Percentiles rank a stretch among this genome's conserved stretches.
phyloP scores from a whole-genome alignment of 92 coral and sea anemone genomes.

The Phenganax subtilis region DNA sequence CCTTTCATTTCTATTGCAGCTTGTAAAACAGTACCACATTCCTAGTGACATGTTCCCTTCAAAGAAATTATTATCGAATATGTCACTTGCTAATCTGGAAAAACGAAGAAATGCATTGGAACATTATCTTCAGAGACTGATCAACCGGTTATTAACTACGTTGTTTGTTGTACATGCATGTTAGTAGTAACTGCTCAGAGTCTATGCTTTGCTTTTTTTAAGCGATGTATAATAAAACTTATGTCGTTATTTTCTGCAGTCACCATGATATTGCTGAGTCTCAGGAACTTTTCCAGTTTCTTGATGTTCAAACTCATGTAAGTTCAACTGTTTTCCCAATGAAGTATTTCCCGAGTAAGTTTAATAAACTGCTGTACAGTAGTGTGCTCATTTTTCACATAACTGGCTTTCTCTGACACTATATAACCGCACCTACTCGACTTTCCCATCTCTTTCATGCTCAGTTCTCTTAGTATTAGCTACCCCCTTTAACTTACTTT shows the following conservation, averaged over 20 bases:
- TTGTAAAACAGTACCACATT: constrained; percentile 67
- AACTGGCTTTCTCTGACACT: too few relatives aligned
- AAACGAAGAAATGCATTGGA: constrained; percentile 80
- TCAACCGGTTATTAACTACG: constrained; percentile 66
- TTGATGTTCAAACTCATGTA: constrained; percentile 73
- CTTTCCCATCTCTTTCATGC: too few relatives aligned
- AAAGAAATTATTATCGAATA: constrained; percentile 70
- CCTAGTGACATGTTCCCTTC: constrained; percentile 96
- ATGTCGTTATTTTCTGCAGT: constrained; percentile 6
- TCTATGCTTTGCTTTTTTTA: not conserved
- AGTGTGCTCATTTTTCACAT: too few relatives aligned
- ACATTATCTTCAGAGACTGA: constrained; percentile 88
- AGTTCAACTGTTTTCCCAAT: not conserved
- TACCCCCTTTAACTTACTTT: too few relatives aligned
- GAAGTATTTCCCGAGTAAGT: not conserved
- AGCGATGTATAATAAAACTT: not conserved
- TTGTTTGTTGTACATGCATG: not conserved
- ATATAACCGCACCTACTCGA: too few relatives aligned
- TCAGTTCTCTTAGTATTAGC: too few relatives aligned
- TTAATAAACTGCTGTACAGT: too few relatives aligned
- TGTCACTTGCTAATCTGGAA: constrained; percentile 71
- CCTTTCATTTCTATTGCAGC: not conserved
- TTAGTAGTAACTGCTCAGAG: not conserved
- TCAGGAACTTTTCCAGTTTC: constrained; percentile 75
- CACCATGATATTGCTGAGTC: constrained; percentile 70